Percentiles rank a stretch among this genome's conserved stretches.
Conservation (phyloP, 2,113 vertebrate genomes). For the Rutilus rutilus region DNA sequence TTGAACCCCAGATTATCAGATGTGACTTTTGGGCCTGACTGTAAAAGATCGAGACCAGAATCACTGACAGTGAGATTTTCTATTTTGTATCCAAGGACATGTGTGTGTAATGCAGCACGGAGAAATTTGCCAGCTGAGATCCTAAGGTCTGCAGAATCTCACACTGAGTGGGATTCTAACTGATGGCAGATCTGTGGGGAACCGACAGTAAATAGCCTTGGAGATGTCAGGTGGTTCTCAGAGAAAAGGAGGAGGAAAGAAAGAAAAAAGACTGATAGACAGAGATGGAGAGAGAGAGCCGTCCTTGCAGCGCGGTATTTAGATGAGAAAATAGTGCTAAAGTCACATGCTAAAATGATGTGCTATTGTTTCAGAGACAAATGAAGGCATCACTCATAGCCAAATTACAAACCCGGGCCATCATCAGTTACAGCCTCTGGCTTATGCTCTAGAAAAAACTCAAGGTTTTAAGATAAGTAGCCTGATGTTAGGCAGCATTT, state of each 20-base stretch:
- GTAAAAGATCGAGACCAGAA: neutral
- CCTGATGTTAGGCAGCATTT: constrained; percentile 3
- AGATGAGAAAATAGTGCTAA: constrained; percentile 45
- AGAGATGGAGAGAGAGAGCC: constrained; percentile 21
- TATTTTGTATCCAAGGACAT: constrained; percentile 24
- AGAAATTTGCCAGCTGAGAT: constrained; percentile 21
- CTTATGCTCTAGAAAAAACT: constrained; percentile 22
- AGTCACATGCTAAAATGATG: constrained; percentile 54
- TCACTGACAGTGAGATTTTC: neutral
- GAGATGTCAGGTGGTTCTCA: neutral
- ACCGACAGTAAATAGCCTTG: constrained; percentile 19
- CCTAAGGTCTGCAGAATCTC: constrained; percentile 36
- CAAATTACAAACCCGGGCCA: constrained; percentile 61
- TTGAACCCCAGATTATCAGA: neutral
- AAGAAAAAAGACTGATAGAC: neutral
- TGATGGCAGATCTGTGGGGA: constrained; percentile 23
- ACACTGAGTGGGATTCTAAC: constrained; percentile 25
- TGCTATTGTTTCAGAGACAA: constrained; percentile 59
- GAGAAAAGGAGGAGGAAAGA: neutral
- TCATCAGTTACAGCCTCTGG: constrained; percentile 49
- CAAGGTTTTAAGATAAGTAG: constrained; percentile 42
- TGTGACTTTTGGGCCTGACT: neutral
- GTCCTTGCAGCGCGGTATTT: constrained; percentile 9
- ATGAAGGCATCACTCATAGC: constrained; percentile 69
- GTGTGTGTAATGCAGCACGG: constrained; percentile 14